phyloP scores from a whole-genome alignment of 2,888 invertebrate genomes.

The Pseudoips prasinana region DNA sequence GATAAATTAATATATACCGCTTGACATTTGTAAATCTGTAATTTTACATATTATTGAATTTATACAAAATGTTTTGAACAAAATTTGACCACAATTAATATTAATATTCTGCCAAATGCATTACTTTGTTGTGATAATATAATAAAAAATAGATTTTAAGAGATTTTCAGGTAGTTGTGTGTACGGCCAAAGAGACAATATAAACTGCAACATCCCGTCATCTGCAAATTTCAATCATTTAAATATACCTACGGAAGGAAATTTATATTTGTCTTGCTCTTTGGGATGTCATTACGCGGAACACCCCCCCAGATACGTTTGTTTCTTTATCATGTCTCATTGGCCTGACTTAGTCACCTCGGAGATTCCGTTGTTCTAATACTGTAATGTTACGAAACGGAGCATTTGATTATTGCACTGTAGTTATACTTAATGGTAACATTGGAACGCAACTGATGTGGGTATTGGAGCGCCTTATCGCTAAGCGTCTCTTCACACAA shows the following conservation, averaged over 20 bases:
- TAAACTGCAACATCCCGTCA: not conserved
- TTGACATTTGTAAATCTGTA: slow-evolving; percentile 13
- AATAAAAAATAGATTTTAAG: slow-evolving; percentile 13
- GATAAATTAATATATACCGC: slow-evolving; percentile 7
- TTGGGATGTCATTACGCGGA: too few relatives aligned
- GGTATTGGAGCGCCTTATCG: too few relatives aligned
- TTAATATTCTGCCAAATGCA: slow-evolving; percentile 30
- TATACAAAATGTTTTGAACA: slow-evolving; percentile 3
- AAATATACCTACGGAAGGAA: too few relatives aligned
- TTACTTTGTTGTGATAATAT: slow-evolving; percentile 28
- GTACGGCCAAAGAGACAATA: not conserved
- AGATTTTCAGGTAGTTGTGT: not conserved
- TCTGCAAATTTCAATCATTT: not conserved
- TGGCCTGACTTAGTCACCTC: slow-evolving; percentile 3
- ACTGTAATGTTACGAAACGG: slow-evolving; percentile 9
- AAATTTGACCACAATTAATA: slow-evolving; percentile 21
- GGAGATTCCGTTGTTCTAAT: not conserved
- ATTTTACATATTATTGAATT: too few relatives aligned
- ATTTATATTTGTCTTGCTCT: too few relatives aligned
- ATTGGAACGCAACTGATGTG: slow-evolving; percentile 19
- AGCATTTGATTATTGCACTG: slow-evolving; percentile 20
- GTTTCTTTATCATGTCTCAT: too few relatives aligned
- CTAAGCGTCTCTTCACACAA: too few relatives aligned
- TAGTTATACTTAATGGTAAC: slow-evolving; percentile 20
- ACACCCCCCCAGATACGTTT: too few relatives aligned